Evolutionary conservation across 1,140 invertebrate species (phyloP), one percentile per base, ranked within the genome.

Genomic region (Lasioglossum albipes): DNA sequence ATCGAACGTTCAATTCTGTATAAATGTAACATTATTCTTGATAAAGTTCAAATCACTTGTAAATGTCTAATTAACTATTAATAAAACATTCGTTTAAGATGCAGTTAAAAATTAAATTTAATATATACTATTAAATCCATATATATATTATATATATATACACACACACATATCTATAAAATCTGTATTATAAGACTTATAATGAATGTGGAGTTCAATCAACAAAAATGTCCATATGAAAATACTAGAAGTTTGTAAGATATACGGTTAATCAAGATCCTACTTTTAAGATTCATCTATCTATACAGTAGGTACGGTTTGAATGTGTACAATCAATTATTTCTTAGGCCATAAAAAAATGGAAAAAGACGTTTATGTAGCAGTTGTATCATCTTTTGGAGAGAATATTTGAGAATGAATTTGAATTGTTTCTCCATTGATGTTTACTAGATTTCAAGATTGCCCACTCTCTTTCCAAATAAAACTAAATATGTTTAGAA

Each of bases 221-320:
- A 79, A 79, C 49, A 13, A 66, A 65, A 79, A 79, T 79, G 9
- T 73, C 18, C 10, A 45, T 66, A 54, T 42, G 31, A 79, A 65
- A 79, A 79, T 73, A 79, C 45, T 75, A 27, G n/a, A 41, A 45
- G 16, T 73, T 73, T 20, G 18, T 41, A 2, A 18, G 1, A 12
- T 45, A 42, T 18, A 65, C 57, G 70, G 49, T 74, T 79, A 79
- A 67, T 74, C 77, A 79, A 79, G 77, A 73, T 79, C 13, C 77
- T 79, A 79, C 62, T 79, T n/a, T 52, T 73, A 79, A 74, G 70
- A 79, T 74, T 79, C 49, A 66, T 79, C 70, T 79, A 74, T 74
- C 61, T 66, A 73, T 79, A 79, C 70, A 74, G 52, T 79, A 79
- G 27, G n/a, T 54, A 59, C 36, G 16, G 64, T 66, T 74, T 74